Evolutionary conservation across 2,113 vertebrate species (phyloP).

Genomic region (Coturnix japonica): DNA sequence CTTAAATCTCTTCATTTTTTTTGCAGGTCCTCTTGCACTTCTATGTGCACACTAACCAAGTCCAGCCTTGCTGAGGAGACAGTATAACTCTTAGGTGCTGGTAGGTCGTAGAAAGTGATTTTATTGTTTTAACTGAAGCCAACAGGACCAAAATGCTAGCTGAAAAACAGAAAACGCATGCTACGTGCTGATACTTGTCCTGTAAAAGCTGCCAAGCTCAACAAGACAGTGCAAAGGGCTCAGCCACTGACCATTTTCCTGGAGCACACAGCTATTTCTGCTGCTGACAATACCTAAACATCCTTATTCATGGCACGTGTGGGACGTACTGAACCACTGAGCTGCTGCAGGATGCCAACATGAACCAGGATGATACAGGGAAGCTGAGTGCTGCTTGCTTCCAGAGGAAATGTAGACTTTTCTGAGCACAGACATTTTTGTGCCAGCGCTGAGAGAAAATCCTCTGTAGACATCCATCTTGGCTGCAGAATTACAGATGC

Average conservation of each 20-base stretch:
- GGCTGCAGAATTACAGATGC: background rate
- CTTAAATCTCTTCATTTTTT: background rate
- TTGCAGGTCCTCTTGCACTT: background rate
- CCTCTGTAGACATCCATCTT: background rate
- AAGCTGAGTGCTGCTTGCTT: background rate
- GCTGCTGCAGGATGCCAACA: background rate
- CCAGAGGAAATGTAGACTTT: background rate
- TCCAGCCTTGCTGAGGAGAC: background rate
- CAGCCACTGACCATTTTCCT: background rate
- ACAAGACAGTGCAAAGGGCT: background rate
- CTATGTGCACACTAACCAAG: background rate
- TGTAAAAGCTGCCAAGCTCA: background rate
- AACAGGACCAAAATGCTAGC: background rate
- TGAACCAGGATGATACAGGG: fast-evolving
- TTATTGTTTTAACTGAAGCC: background rate
- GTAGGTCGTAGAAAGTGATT: background rate
- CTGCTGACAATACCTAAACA: background rate
- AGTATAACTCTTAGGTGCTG: background rate
- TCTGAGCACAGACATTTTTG: background rate
- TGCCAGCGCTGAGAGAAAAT: background rate
- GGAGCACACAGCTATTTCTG: background rate
- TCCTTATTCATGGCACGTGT: background rate
- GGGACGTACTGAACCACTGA: background rate
- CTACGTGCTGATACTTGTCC: background rate
- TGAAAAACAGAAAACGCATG: background rate